Base-by-base conservation (phyloP, 92 coral and sea anemone species). In the Blastomussa wellsi region DNA sequence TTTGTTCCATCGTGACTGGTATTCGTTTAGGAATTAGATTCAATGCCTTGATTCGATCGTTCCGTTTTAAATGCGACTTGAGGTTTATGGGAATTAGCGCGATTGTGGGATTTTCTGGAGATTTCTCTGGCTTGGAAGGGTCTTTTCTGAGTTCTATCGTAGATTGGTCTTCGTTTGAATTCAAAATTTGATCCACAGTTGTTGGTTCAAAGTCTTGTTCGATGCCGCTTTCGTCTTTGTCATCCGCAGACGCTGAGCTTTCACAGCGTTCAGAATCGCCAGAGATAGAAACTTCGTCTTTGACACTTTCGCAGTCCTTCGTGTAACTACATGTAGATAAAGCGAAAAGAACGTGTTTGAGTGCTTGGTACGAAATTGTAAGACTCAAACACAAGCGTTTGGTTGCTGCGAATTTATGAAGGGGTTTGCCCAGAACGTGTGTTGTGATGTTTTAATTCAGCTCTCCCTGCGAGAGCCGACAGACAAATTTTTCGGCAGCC, bases 211-310 rank as follows among this genome's bases (percentile, higher is more conserved):
- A 73, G 47, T 85, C 88, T 51, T 78, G 82, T 47, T 85, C 88
- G 36, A 85, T 85, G 5, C 88, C 88, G 41, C 88, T 77, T 2
- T 85, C 88, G 8, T 77, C 78, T 67, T 77, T 85, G 35, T 77
- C 88, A 3, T 77, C 88, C 5, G 26, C 73, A 29, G 87, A 83
- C 5, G 57, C 74, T 32, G 87, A 74, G 70, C 87, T 83, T 74
- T 74, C 87, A 66, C 80, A 83, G 80, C 74, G 74, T 42, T 83
- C 87, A 38, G 80, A 83, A 14, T 83, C 87, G 14, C 74, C 87
- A 59, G 52, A 71, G 52, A 52, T 24, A 52, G 65, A 35, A 20
- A 37, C 41, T 55, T 82, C 71, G 37, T 60, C 87, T 32, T 41
- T 73, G 59, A 83, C 32, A 35, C 28, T 36, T 28, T 82, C 78